phyloP scores from a whole-genome alignment of 2,797 vertebrate genomes.

The Pseudochirops corinnae region DNA sequence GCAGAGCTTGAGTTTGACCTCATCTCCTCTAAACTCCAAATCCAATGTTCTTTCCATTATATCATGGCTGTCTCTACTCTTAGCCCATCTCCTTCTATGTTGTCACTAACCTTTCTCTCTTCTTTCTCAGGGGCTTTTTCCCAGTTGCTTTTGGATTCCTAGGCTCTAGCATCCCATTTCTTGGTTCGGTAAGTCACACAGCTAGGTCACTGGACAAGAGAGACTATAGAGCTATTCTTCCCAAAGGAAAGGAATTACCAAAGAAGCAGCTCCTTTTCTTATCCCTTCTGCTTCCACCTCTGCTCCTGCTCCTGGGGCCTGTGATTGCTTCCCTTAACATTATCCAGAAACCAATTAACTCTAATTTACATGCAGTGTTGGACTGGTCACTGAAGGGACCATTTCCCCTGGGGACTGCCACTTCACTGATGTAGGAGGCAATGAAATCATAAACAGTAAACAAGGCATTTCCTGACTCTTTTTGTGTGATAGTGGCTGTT shows the following conservation, averaged over 20 bases:
- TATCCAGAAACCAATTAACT: not conserved
- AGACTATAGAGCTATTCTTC: not conserved
- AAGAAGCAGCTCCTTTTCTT: not conserved
- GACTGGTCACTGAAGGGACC: not conserved
- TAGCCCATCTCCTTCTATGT: not conserved
- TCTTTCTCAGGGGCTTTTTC: constrained; percentile 89
- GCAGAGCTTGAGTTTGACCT: not conserved
- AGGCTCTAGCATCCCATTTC: constrained; percentile 87
- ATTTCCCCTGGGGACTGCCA: not conserved
- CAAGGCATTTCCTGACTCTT: not conserved
- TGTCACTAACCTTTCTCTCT: not conserved
- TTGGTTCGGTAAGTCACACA: constrained; percentile 85
- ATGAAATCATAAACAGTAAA: not conserved
- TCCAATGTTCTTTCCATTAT: not conserved
- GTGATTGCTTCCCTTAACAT: not conserved
- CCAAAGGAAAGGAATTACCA: not conserved
- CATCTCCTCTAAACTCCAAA: not conserved
- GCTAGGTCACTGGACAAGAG: not conserved
- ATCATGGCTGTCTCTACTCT: not conserved
- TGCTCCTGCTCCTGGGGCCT: not conserved
- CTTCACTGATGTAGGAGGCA: not conserved
- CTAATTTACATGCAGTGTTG: not conserved
- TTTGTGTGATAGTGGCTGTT: not conserved
- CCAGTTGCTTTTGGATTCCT: constrained; percentile 90
- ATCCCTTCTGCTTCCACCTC: not conserved